Evolutionary conservation across 2,888 invertebrate genomes (phyloP), one percentile per base, ranked within the genome.

Genomic region (Lepidocyrtinus sp.): DNA sequence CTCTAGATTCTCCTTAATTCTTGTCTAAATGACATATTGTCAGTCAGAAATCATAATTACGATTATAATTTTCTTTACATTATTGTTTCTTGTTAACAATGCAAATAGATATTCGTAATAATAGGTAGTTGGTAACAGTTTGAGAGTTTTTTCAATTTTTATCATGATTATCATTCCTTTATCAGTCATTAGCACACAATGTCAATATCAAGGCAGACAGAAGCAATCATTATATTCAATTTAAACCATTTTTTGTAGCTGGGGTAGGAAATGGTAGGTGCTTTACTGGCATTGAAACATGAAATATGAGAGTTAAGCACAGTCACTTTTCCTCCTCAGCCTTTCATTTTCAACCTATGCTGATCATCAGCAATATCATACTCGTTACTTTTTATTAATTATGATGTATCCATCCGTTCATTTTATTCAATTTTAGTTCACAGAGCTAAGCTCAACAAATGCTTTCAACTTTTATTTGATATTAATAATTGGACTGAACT

Each of bases 361-460:
- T 25, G 46, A 69, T 55, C 62, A 5, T 36, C 5, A 36, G 5
- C 5, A 36, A 36, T 69, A 69, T 73, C 73, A 69, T 68, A 65
- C 72, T 73, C 73, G 68, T 79, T 67, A 61, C 36, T 74, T 74
- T 12, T 50, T 67, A 74, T 74, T 79, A 73, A 79, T 79, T 79
- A 79, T 73, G 78, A 79, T 69, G 73, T 63, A 70, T 36, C 70
- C 76, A 69, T 79, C 73, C 73, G 72, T 27, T 74, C 74, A 17
- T 50, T 36, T 17, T 24, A 2, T 5, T 45, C 22, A 70, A 59
- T 27, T 22, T 62, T 24, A n/a, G 17, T 70, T 21, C 63, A 63
- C 22, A 21, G 2, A 63, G 36, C 36, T 36, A 36, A 36, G 36
- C 36, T 36, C 5, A 22, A 63, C 22, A 19, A 63, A 17, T 63